phyloP scores from a whole-genome alignment of 2,888 invertebrate species.

The Scotopteryx bipunctaria region DNA sequence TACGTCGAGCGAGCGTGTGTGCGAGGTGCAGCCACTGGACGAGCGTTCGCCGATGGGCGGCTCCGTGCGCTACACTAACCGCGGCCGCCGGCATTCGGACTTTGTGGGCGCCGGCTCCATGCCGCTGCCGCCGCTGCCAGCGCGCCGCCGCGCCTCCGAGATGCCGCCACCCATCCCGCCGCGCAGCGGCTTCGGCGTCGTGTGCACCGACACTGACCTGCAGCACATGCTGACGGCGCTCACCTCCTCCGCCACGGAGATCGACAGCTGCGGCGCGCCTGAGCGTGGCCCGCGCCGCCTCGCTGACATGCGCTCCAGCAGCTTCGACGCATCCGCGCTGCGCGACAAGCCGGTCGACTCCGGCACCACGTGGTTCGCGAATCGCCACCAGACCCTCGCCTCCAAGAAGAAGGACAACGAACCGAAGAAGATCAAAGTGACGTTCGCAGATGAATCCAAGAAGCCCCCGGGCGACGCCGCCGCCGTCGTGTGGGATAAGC shows the following conservation, averaged over 20 bases:
- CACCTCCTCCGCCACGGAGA: constrained; percentile 92
- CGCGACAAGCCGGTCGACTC: constrained; percentile 72
- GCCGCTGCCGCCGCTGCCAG: constrained; percentile 84
- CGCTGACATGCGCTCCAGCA: constrained; percentile 90
- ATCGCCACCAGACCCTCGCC: constrained; percentile 90
- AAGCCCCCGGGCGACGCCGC: constrained; percentile 82
- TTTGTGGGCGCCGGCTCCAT: constrained; percentile 76
- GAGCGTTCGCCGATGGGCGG: constrained; percentile 83
- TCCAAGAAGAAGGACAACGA: constrained; percentile 83
- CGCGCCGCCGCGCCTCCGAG: constrained; percentile 88
- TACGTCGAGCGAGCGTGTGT: constrained; percentile 90
- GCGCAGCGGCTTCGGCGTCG: constrained; percentile 83
- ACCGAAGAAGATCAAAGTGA: constrained; percentile 78
- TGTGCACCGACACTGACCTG: constrained; percentile 92
- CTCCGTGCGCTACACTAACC: constrained; percentile 85
- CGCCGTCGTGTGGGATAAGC: constrained; percentile 89
- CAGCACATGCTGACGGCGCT: constrained; percentile 90
- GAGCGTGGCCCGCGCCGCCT: constrained; percentile 83
- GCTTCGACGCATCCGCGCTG: constrained; percentile 91
- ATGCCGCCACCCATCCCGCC: constrained; percentile 83
- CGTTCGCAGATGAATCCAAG: constrained; percentile 85
- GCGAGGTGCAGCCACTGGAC: constrained; percentile 91
- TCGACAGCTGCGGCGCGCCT: constrained; percentile 86
- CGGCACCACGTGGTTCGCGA: constrained; percentile 89
- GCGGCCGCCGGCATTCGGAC: constrained; percentile 88